Evolutionary conservation across 1,140 invertebrate species (phyloP).

Genomic region (Micrasema minimum): DNA sequence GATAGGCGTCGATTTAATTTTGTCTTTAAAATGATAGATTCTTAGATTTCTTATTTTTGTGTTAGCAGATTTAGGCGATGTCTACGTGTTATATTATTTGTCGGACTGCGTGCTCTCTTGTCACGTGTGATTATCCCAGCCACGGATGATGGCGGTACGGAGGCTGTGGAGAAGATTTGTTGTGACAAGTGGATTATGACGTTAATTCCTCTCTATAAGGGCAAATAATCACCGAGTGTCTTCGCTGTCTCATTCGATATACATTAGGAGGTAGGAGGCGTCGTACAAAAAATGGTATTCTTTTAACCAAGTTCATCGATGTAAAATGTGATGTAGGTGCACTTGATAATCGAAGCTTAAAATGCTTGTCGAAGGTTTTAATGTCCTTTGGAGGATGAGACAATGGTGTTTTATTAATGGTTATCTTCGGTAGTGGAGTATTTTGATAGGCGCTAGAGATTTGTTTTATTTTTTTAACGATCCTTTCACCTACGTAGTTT

Average conservation of each 20-base stretch:
- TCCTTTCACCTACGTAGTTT: too few relatives aligned
- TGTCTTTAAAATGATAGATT: too few relatives aligned
- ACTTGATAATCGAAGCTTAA: constrained; percentile 5
- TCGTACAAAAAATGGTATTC: constrained; percentile 26
- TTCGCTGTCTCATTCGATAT: constrained; percentile 36
- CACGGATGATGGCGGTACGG: constrained; percentile 21
- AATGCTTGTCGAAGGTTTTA: background rate
- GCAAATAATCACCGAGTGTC: constrained; percentile 29
- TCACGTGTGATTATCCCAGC: constrained; percentile 20
- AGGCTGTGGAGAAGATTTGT: constrained; percentile 25
- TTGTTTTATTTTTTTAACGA: too few relatives aligned
- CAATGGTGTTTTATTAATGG: too few relatives aligned
- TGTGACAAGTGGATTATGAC: constrained; percentile 46
- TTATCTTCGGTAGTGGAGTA: too few relatives aligned
- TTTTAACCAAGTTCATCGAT: constrained; percentile 33
- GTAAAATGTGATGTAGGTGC: constrained; percentile 19
- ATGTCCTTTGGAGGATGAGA: background rate
- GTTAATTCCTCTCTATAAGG: constrained; percentile 36
- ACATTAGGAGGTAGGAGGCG: constrained; percentile 21
- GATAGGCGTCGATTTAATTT: too few relatives aligned
- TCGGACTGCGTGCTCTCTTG: constrained; percentile 1
- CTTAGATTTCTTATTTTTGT: too few relatives aligned
- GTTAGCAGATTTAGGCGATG: background rate
- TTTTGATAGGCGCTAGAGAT: too few relatives aligned
- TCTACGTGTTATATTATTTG: background rate